These are phyloP conservation scores for Pegea sp. DNA, from an alignment of 23 tunicate genomes.

Conservation along the genomic window DNA sequence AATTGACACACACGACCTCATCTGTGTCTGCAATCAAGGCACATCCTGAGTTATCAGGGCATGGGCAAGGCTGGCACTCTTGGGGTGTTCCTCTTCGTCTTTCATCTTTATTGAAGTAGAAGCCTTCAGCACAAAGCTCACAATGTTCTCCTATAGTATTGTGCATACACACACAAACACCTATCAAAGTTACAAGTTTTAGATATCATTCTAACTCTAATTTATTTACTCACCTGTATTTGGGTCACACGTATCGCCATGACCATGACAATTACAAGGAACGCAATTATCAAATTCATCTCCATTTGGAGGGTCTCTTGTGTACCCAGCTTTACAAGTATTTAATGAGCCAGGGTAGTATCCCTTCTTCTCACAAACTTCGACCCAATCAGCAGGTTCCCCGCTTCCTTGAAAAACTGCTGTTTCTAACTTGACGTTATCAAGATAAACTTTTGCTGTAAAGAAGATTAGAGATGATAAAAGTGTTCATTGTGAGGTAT, in stretches of 20 bases:
- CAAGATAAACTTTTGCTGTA: conserved; percentile 26
- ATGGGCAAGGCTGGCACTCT: conserved; percentile 90
- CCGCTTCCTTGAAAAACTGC: conserved; percentile 51
- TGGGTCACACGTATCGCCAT: conserved; percentile 45
- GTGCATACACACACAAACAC: conserved; percentile 76
- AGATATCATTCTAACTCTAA: too few species aligned
- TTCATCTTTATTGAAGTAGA: conserved; percentile 44
- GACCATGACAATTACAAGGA: conserved; percentile 75
- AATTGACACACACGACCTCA: conserved; percentile 52
- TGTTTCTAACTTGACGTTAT: conserved; percentile 34
- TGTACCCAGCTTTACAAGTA: conserved; percentile 47
- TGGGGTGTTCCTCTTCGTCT: conserved; percentile 43
- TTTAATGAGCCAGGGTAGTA: conserved; percentile 25
- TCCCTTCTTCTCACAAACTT: conserved; percentile 19
- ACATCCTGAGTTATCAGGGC: conserved; percentile 67
- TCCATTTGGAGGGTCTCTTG: conserved; percentile 80
- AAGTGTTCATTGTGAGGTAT: too few species aligned
- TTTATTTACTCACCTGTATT: conserved; percentile 30
- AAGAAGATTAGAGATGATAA: too few species aligned
- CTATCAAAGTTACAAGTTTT: conserved; percentile 7
- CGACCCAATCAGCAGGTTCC: conserved; percentile 79
- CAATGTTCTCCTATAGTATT: conserved; percentile 87
- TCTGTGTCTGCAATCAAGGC: conserved; percentile 32
- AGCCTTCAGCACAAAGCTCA: conserved; percentile 77
- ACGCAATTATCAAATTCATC: conserved; percentile 49